These are phyloP conservation scores for Strigamia maritima DNA, from an alignment of 2,888 invertebrate species.

Conservation along the genomic window DNA sequence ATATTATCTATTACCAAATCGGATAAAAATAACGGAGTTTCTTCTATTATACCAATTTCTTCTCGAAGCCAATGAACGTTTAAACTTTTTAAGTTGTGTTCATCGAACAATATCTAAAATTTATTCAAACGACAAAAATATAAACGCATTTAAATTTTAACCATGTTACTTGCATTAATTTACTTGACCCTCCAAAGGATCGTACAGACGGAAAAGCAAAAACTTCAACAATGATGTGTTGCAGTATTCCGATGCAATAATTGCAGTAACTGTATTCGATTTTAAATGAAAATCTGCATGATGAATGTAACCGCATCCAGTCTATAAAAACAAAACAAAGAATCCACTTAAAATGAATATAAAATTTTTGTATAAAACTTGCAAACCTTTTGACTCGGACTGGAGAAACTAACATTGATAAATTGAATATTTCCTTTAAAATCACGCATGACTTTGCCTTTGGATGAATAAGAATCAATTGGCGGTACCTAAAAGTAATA, in stretches of 20 bases:
- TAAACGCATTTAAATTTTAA: not conserved
- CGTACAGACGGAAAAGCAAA: not conserved
- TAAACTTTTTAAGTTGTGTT: not conserved
- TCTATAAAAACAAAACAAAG: not conserved
- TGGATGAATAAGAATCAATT: constrained; percentile 18
- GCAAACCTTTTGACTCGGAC: not conserved
- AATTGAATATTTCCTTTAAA: not conserved
- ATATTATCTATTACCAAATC: not conserved
- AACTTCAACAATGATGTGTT: not conserved
- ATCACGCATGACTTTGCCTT: not conserved
- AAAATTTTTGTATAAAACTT: not conserved
- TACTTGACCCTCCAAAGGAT: constrained; percentile 9
- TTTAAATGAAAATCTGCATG: not conserved
- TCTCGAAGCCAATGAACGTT: constrained; percentile 7
- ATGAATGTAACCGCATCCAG: not conserved
- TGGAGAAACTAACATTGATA: constrained; percentile 7
- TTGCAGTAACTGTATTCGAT: not conserved
- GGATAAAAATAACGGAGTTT: not conserved
- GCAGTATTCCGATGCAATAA: not conserved
- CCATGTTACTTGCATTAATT: not conserved
- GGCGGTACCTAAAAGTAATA: not conserved
- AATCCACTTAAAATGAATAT: not conserved
- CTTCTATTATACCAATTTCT: constrained; percentile 1
- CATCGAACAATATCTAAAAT: constrained; percentile 6
- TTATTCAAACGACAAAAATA: not conserved